Evolutionary conservation across 2,797 vertebrate genomes (phyloP), one percentile per base, ranked within the genome.

Genomic region (Typhlichthys eigenmanni): DNA sequence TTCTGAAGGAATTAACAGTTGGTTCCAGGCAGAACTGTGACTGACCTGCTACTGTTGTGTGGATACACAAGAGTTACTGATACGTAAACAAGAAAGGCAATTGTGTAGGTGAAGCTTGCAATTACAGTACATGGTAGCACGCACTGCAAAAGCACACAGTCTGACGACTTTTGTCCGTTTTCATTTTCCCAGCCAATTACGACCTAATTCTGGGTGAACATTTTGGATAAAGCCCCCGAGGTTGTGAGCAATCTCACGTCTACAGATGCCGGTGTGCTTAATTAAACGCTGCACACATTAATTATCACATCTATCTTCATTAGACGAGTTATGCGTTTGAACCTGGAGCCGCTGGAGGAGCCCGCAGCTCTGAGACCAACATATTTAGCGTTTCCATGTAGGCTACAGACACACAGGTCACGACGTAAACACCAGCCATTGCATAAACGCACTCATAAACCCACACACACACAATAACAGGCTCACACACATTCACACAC

Each of bases 261-360:
- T 68, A 53, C 72, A 86, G 68, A 76, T 72, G 67, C 74, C 59
- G 24, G 32, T 43, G 6, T 57, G 64, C 74, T 56, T 78, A 81
- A 87, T 88, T 84, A 80, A 68, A 69, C 62, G 62, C 60, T 63
- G 62, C 63, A 75, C 70, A 78, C 62, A 78, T 83, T 68, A 81
- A 85, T 88, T 29, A 29, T 29, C 24, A 29, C 24, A 29, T 29
- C 24, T 76, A 75, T 63, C 80, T 86, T 75, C 75, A 87, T 80
- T 80, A 86, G 82, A 79, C 65, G 74, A 60, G 65, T 68, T 80
- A 62, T 76, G 64, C 53, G 75, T 79, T 76, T 64, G 65, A 83
- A 79, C 47, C 64, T 76, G 58, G 46, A 78, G 62, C 66, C 62
- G 49, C 48, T 48, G 7, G 51, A 64, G 66, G 50, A 9, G 46